Percentiles rank a stretch among this genome's conserved stretches.
Evolutionary conservation across 2,797 vertebrate species (phyloP).

Genomic region (Pangasius macronema): DNA sequence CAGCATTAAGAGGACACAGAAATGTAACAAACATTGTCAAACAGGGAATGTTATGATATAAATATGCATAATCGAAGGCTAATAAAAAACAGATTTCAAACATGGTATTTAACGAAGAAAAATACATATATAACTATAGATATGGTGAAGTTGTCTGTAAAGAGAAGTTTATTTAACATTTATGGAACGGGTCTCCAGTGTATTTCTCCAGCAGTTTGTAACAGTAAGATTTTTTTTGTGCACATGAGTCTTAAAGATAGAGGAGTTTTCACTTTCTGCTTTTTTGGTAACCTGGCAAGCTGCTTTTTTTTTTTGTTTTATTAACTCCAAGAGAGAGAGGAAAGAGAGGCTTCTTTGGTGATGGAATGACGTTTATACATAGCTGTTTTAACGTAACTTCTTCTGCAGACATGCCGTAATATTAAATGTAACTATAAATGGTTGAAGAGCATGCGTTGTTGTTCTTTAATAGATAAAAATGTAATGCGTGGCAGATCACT

Average conservation of each 20-base stretch:
- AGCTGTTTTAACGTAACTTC: neutral
- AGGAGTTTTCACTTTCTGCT: neutral
- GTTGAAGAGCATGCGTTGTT: neutral
- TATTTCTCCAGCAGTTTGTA: neutral
- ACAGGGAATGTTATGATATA: neutral
- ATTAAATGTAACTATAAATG: neutral
- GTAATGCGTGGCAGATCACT: neutral
- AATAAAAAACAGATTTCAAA: neutral
- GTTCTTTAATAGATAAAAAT: neutral
- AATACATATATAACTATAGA: neutral
- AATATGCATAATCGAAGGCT: neutral
- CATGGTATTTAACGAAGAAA: neutral
- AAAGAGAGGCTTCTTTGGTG: neutral
- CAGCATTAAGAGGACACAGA: neutral
- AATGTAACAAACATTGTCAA: neutral
- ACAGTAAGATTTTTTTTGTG: neutral
- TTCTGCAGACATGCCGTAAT: neutral
- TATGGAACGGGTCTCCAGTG: neutral
- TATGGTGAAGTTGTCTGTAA: neutral
- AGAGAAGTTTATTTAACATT: neutral
- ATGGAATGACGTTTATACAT: neutral
- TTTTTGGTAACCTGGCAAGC: no score
- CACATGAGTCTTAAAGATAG: neutral
- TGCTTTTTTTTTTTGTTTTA: neutral
- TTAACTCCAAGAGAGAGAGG: neutral